Evolutionary conservation across 2,797 vertebrate genomes (phyloP).

Genomic region (Avahi laniger): DNA sequence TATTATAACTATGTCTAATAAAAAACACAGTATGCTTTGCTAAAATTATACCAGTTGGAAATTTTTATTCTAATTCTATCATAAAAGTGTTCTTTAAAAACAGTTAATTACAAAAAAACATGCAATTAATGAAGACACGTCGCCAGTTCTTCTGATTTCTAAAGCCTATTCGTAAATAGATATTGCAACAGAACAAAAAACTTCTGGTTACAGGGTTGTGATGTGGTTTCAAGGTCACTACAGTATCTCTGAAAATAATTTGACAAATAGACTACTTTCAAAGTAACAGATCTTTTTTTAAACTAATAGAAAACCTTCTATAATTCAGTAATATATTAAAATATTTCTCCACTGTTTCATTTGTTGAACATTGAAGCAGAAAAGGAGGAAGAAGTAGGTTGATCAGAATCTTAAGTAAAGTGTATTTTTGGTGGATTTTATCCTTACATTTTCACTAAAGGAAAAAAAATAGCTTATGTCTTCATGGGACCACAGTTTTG

Average conservation of each 20-base stretch:
- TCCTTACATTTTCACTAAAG: background rate
- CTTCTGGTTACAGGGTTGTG: background rate
- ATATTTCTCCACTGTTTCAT: constrained; percentile 7
- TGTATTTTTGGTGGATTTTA: background rate
- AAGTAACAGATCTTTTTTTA: background rate
- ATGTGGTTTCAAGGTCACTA: background rate
- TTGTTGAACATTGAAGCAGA: background rate
- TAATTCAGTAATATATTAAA: background rate
- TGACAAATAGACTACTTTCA: background rate
- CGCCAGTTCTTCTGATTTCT: background rate
- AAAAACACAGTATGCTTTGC: background rate
- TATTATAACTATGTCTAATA: background rate
- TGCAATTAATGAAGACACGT: background rate
- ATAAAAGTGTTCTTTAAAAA: constrained; percentile 29
- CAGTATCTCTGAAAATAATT: background rate
- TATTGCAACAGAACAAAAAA: background rate
- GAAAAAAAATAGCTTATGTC: background rate
- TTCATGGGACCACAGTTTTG: background rate
- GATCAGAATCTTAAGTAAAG: background rate
- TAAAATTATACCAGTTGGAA: constrained; percentile 3
- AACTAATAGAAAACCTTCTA: background rate
- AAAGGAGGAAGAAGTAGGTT: background rate
- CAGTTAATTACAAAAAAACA: background rate
- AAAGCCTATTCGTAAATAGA: background rate
- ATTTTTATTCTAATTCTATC: background rate